These are phyloP conservation scores for Drosophila ohnishii DNA, from an alignment of 1,140 invertebrate species.

Conservation along the genomic window DNA sequence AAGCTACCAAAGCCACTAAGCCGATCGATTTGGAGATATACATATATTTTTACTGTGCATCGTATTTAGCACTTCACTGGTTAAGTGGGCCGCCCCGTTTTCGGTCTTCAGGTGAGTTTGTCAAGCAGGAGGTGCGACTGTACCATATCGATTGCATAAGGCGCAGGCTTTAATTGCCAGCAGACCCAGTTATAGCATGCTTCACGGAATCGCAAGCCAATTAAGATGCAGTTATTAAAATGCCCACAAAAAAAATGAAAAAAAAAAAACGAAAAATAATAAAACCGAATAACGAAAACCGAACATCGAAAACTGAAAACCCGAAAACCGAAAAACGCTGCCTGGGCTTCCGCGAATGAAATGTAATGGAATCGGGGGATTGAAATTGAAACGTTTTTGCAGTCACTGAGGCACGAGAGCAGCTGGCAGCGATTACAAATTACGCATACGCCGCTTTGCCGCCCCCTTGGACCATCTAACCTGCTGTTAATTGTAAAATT, in stretches of 20 bases:
- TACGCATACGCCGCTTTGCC: constrained; percentile 73
- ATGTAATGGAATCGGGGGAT: constrained; percentile 25
- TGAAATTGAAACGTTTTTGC: constrained; percentile 75
- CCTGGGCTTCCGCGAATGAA: constrained; percentile 29
- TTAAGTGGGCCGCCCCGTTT: constrained; percentile 34
- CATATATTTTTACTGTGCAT: constrained; percentile 3
- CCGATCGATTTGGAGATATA: constrained; percentile 1
- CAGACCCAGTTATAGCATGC: constrained; percentile 49
- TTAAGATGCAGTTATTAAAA: constrained; percentile 54
- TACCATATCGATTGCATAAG: constrained; percentile 52
- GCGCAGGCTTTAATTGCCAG: constrained; percentile 44
- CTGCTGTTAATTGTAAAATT: constrained; percentile 58
- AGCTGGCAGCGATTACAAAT: constrained; percentile 58
- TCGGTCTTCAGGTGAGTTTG: constrained; percentile 19
- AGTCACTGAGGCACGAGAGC: constrained; percentile 78
- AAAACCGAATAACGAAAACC: constrained; percentile 3
- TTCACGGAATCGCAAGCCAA: constrained; percentile 50
- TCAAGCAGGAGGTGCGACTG: constrained; percentile 47
- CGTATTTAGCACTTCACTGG: constrained; percentile 38
- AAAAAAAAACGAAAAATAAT: constrained; percentile 9
- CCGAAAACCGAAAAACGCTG: constrained; percentile 11
- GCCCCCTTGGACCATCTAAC: neutral
- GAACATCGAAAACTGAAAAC: constrained; percentile 1
- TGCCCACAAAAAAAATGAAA: constrained; percentile 11
- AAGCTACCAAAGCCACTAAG: neutral